Evolutionary conservation across 2,888 invertebrate genomes (phyloP).

Genomic region (Monoplex corrugatus): DNA sequence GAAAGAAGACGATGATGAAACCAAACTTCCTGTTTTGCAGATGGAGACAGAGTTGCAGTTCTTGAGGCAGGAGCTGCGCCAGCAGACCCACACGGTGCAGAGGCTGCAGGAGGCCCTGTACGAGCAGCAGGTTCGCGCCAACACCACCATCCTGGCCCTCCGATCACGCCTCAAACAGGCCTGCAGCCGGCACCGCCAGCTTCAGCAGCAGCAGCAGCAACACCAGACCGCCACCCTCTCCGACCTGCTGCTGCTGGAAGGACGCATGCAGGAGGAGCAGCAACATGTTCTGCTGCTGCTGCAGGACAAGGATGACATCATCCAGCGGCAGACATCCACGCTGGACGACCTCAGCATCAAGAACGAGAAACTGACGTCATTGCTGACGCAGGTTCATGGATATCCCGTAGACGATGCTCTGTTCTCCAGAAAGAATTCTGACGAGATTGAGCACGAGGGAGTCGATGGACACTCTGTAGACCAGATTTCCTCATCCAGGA

Average conservation of each 20-base stretch:
- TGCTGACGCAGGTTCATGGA: constrained; percentile 56
- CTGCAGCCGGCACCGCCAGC: constrained; percentile 61
- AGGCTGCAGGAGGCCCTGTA: constrained; percentile 59
- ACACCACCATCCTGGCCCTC: constrained; percentile 62
- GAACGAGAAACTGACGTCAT: constrained; percentile 66
- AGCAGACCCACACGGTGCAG: constrained; percentile 56
- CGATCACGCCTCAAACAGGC: constrained; percentile 64
- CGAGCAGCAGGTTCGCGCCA: constrained; percentile 62
- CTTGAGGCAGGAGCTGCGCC: constrained; percentile 50
- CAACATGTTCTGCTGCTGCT: constrained; percentile 61
- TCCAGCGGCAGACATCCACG: constrained; percentile 63
- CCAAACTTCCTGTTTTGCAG: too few relatives aligned
- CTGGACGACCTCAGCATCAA: constrained; percentile 66
- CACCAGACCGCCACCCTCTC: constrained; percentile 68
- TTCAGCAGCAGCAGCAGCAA: constrained; percentile 62
- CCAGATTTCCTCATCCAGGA: too few relatives aligned
- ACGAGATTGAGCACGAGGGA: too few relatives aligned
- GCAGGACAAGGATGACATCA: constrained; percentile 65
- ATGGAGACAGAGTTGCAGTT: constrained; percentile 34
- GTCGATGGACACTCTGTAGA: too few relatives aligned
- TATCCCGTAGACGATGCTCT: too few relatives aligned
- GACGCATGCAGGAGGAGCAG: constrained; percentile 68
- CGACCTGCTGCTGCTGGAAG: constrained; percentile 69
- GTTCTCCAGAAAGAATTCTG: too few relatives aligned
- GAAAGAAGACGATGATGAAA: background rate